These are phyloP conservation scores for Rhinella marina DNA, from an alignment of 2,797 vertebrate species.

Conservation along the genomic window DNA sequence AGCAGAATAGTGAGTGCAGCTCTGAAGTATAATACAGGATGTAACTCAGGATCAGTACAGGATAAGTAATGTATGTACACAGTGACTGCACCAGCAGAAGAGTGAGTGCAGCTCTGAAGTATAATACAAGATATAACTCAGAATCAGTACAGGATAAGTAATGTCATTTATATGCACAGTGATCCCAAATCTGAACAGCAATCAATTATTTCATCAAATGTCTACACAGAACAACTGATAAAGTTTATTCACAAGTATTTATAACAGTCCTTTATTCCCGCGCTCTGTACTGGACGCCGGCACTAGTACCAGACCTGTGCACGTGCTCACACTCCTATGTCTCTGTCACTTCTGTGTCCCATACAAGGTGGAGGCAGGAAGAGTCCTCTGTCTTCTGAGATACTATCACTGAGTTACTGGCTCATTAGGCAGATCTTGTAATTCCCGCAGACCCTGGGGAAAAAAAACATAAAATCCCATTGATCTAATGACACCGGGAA, in stretches of 20 bases:
- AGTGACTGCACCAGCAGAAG: too few species aligned
- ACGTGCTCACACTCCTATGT: not conserved
- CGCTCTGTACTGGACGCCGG: not conserved
- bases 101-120: too few species aligned
- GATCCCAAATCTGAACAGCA: too few species aligned
- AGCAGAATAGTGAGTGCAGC: too few species aligned
- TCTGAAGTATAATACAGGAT: too few species aligned
- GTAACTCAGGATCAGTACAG: too few species aligned
- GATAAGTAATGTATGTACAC: too few species aligned
- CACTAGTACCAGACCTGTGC: not conserved
- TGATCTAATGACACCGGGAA: not conserved
- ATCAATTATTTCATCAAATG: not conserved
- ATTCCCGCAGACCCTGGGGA: slow-evolving; percentile 43
- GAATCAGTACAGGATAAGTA: too few species aligned
- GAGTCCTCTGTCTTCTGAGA: not conserved
- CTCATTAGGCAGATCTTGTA: slow-evolving; percentile 44
- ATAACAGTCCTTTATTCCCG: not conserved
- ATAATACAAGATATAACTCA: too few species aligned
- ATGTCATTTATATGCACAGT: too few species aligned
- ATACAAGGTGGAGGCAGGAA: not conserved
- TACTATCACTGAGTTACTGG: not conserved
- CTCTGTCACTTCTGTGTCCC: not conserved
- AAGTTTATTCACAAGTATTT: not conserved
- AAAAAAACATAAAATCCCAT: not conserved
- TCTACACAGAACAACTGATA: not conserved